phyloP scores from a whole-genome alignment of 2,888 invertebrate genomes.

The Ophion slaviceki region DNA sequence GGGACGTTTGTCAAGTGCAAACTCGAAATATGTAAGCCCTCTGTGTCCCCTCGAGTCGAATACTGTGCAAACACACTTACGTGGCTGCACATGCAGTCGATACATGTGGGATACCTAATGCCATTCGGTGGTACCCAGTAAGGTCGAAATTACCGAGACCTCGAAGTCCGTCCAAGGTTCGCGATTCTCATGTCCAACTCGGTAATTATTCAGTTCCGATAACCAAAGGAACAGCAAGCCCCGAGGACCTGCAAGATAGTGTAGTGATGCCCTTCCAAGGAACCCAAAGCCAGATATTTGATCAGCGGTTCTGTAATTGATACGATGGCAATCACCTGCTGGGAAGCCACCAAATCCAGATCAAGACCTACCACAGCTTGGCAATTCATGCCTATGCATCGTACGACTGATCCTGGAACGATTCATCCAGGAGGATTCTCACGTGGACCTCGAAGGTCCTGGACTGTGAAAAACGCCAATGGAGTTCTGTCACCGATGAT shows the following conservation, averaged over 20 bases:
- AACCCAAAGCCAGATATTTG: background rate
- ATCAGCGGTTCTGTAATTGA: too few relatives aligned
- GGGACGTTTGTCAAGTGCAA: constrained; percentile 68
- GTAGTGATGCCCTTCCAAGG: background rate
- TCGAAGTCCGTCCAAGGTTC: constrained; percentile 20
- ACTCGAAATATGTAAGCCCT: constrained; percentile 64
- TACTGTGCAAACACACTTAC: constrained; percentile 42
- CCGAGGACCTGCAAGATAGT: background rate
- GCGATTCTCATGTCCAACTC: constrained; percentile 1
- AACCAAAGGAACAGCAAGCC: background rate
- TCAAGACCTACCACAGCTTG: too few relatives aligned
- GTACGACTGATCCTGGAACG: background rate
- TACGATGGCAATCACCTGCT: too few relatives aligned
- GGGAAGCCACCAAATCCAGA: too few relatives aligned
- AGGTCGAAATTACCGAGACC: constrained; percentile 31
- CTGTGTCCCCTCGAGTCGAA: constrained; percentile 35
- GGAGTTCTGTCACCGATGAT: background rate
- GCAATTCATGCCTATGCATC: background rate
- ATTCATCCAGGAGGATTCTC: background rate
- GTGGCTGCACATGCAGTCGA: background rate
- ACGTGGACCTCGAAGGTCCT: background rate
- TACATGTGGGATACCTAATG: constrained; percentile 1
- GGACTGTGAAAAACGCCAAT: too few relatives aligned
- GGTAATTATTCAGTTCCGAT: constrained; percentile 45
- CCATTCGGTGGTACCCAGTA: constrained; percentile 1